Evolutionary conservation across 2,113 vertebrate species (phyloP).

Genomic region (Hippocampus mohnikei): DNA sequence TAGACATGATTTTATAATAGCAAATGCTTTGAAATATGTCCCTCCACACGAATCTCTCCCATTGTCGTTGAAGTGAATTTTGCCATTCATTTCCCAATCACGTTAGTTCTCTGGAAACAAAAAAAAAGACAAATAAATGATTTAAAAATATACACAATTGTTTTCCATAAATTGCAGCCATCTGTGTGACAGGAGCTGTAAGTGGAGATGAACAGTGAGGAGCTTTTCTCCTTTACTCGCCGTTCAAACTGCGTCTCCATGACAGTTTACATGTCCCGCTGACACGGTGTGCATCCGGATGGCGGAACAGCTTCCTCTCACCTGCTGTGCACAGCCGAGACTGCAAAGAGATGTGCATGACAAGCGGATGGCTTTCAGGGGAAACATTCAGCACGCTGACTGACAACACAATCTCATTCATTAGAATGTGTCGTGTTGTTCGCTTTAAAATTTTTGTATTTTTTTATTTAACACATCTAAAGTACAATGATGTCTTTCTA

Average conservation of each 20-base stretch:
- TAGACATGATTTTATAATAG: too few species aligned
- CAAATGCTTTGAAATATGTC: too few species aligned
- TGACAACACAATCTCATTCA: slow-evolving; percentile 6
- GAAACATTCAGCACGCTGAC: slow-evolving; percentile 1
- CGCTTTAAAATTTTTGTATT: neutral
- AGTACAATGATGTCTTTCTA: too few species aligned
- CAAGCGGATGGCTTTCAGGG: slow-evolving; percentile 37
- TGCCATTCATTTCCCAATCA: neutral
- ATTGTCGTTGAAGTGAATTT: neutral
- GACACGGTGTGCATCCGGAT: slow-evolving; percentile 47
- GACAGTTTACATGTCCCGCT: slow-evolving; percentile 67
- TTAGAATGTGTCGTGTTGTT: neutral
- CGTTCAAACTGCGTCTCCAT: slow-evolving; percentile 42
- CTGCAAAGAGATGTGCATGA: slow-evolving; percentile 41
- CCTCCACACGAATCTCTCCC: neutral
- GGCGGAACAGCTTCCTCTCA: slow-evolving; percentile 49
- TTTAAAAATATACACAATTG: neutral
- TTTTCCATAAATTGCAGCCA: neutral
- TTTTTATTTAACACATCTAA: too few species aligned
- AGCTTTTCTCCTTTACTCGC: slow-evolving; percentile 26
- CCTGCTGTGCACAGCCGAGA: slow-evolving; percentile 46
- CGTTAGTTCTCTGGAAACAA: too few species aligned
- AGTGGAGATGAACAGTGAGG: slow-evolving; percentile 54
- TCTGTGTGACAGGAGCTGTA: slow-evolving; percentile 54
- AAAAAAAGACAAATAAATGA: too few species aligned